These are phyloP conservation scores for Phalacrocorax carbo DNA, from an alignment of 2,113 vertebrate genomes.

Conservation along the genomic window DNA sequence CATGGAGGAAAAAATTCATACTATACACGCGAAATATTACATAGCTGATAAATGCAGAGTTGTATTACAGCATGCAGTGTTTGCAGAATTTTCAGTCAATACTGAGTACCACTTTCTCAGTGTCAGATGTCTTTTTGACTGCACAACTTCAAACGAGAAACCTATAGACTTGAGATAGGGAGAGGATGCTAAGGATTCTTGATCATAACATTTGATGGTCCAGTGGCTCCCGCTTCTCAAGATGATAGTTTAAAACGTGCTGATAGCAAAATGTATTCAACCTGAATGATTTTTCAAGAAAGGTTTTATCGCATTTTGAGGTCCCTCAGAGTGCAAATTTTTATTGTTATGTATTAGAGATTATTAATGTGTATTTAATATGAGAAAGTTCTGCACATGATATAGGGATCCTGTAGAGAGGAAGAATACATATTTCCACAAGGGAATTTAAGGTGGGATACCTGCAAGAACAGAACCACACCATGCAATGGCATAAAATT, in stretches of 20 bases:
- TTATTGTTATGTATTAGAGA: neutral
- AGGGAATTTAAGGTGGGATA: neutral
- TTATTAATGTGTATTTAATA: neutral
- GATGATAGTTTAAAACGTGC: neutral
- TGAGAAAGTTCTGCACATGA: neutral
- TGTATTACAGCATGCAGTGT: neutral
- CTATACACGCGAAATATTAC: neutral
- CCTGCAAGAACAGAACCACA: neutral
- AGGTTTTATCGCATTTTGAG: neutral
- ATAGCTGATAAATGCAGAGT: neutral
- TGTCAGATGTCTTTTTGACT: neutral
- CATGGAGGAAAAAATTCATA: neutral
- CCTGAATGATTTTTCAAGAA: neutral
- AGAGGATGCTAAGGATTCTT: neutral
- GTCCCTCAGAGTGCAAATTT: neutral
- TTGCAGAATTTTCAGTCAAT: neutral
- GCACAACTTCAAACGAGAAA: neutral
- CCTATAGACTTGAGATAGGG: neutral
- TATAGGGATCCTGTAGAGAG: neutral
- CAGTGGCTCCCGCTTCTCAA: neutral
- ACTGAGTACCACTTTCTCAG: neutral
- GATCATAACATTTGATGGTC: neutral
- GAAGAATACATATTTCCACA: accelerated
- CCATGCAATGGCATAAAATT: neutral
- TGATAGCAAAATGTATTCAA: neutral